phyloP scores from a whole-genome alignment of 2,113 vertebrate genomes.

The Siniperca knerii region DNA sequence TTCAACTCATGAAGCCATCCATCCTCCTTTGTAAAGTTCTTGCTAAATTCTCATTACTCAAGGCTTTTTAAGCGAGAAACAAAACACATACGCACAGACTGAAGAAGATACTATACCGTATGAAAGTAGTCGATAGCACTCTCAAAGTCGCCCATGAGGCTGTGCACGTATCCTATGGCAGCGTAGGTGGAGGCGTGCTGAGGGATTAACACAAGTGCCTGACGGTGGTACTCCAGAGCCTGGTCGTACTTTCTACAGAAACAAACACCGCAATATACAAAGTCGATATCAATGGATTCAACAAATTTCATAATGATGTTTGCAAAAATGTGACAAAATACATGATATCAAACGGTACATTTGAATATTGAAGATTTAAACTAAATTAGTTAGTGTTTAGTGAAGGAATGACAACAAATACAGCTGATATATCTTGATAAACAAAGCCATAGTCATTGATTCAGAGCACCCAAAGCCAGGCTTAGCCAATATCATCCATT shows the following conservation, averaged over 20 bases:
- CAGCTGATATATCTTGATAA: not conserved
- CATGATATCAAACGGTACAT: not conserved
- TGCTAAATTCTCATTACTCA: not conserved
- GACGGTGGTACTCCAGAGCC: slow-evolving; percentile 97
- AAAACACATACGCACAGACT: not conserved
- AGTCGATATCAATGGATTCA: not conserved
- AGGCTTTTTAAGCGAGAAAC: not conserved
- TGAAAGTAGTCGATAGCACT: slow-evolving; percentile 99
- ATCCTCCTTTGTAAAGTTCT: not conserved
- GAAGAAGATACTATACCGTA: slow-evolving; percentile 83
- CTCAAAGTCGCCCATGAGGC: slow-evolving; percentile 98
- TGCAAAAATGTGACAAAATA: not conserved
- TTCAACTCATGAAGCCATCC: not conserved
- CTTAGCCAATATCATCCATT: not conserved
- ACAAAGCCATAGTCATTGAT: not conserved
- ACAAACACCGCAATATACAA: not conserved
- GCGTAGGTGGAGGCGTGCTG: slow-evolving; percentile 98
- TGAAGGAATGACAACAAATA: not conserved
- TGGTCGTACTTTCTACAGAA: slow-evolving; percentile 92
- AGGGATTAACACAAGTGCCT: slow-evolving; percentile 95
- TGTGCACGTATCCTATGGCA: slow-evolving; percentile 97
- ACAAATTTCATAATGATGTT: not conserved
- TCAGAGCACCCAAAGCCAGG: not conserved
- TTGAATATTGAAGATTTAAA: not conserved
- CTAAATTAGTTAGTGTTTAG: not conserved